Conservation (phyloP, 2,113 vertebrate genomes). For the Bubo bubo region DNA sequence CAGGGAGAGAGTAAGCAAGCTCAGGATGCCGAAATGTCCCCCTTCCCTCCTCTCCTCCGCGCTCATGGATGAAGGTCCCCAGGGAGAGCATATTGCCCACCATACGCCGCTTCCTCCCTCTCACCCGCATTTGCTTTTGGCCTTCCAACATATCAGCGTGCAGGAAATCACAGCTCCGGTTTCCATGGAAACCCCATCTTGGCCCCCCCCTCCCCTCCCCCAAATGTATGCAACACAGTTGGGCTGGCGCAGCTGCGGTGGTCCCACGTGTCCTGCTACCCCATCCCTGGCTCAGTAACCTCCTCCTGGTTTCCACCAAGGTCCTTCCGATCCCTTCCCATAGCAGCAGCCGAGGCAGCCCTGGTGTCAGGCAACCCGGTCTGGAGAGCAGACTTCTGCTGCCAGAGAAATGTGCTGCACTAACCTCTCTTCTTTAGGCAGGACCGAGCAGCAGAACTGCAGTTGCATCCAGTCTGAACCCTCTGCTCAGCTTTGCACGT, state of each 20-base stretch:
- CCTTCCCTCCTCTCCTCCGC: background rate
- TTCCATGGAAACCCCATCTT: conserved; percentile 31
- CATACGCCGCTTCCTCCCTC: background rate
- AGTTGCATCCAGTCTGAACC: background rate
- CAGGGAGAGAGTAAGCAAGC: background rate
- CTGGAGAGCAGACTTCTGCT: background rate
- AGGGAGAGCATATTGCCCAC: background rate
- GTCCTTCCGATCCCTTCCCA: background rate
- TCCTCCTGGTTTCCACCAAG: background rate
- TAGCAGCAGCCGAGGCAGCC: background rate
- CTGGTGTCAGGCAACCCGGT: background rate
- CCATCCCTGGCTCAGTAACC: background rate
- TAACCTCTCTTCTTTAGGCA: background rate
- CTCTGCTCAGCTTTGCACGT: background rate
- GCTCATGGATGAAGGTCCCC: background rate
- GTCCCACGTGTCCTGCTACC: background rate
- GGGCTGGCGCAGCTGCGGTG: rapidly evolving
- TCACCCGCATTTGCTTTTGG: background rate
- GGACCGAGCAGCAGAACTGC: background rate
- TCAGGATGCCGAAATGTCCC: background rate
- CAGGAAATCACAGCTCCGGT: background rate
- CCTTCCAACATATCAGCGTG: background rate
- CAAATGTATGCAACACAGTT: rapidly evolving
- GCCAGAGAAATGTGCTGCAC: rapidly evolving
- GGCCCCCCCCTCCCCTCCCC: background rate